These are phyloP conservation scores for Alviniconcha strummeri DNA, from an alignment of 2,888 invertebrate species.

Conservation along the genomic window DNA sequence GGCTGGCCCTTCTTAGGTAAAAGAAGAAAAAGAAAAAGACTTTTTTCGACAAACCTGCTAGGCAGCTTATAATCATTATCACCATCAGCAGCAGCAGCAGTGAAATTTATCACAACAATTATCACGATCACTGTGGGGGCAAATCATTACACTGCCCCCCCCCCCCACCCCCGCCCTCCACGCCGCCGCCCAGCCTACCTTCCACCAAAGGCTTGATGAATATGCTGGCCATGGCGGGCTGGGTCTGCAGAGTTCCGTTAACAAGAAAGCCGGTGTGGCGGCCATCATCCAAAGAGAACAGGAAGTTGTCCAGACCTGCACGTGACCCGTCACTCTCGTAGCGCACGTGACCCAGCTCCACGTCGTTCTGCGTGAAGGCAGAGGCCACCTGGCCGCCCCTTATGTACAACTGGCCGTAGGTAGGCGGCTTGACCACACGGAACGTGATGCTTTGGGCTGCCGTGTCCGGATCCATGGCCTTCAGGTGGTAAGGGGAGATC, in stretches of 20 bases:
- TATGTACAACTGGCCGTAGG: slow-evolving; percentile 65
- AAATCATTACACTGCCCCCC: no score
- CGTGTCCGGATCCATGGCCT: slow-evolving; percentile 67
- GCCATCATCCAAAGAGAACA: slow-evolving; percentile 66
- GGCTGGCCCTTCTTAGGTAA: no score
- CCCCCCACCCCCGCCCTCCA: no score
- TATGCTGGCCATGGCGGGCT: slow-evolving; percentile 66
- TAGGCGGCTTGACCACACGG: slow-evolving; percentile 68
- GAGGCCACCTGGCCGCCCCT: slow-evolving; percentile 55
- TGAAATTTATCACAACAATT: no score
- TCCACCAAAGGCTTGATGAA: slow-evolving; percentile 65
- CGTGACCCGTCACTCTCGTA: slow-evolving; percentile 59
- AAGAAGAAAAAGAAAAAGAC: no score
- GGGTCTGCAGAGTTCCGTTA: slow-evolving; percentile 62
- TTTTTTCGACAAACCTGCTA: no score
- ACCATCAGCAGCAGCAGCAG: no score
- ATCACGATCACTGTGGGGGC: no score
- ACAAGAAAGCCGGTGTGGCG: slow-evolving; percentile 66
- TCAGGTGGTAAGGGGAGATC: slow-evolving; percentile 56
- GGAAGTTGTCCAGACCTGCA: slow-evolving; percentile 62
- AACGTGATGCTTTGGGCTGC: slow-evolving; percentile 64
- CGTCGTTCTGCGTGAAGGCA: slow-evolving; percentile 69
- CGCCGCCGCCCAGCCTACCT: slow-evolving; percentile 8
- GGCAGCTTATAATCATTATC: no score
- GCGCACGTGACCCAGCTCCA: slow-evolving; percentile 66